Percentiles rank a stretch among this genome's conserved stretches.
These are phyloP conservation scores for Tylochromis polylepis DNA, from an alignment of 2,113 vertebrate species.

Conservation along the genomic window DNA sequence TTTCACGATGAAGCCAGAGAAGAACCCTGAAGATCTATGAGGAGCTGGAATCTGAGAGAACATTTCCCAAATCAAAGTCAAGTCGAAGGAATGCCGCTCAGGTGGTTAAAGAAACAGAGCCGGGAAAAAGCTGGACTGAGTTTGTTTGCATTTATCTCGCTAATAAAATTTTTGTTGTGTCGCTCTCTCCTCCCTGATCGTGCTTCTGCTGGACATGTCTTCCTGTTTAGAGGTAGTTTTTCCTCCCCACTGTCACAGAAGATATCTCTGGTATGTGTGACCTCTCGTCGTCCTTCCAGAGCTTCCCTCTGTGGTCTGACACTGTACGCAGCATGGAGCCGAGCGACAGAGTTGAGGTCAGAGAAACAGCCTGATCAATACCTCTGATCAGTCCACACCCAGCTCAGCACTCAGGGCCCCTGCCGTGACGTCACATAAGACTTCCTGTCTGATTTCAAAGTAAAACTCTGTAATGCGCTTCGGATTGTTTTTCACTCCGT, in stretches of 20 bases:
- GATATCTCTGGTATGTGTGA: background rate
- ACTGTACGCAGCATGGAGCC: background rate
- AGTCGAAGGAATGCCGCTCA: background rate
- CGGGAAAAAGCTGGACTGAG: too few relatives aligned
- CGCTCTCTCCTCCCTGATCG: background rate
- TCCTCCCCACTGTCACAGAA: background rate
- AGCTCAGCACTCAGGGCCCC: background rate
- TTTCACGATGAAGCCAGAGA: background rate
- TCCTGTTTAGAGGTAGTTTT: background rate
- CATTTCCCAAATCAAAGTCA: background rate
- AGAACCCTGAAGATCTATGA: background rate
- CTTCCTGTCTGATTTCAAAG: background rate
- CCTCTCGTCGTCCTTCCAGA: background rate
- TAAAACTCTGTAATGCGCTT: background rate
- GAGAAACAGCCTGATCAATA: background rate
- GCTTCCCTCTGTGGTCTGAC: background rate
- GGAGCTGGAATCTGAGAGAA: background rate
- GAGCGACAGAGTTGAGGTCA: background rate
- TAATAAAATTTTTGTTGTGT: background rate
- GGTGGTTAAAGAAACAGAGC: background rate
- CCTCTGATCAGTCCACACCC: background rate
- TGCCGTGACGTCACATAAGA: background rate
- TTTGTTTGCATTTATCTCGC: background rate
- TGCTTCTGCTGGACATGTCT: background rate
- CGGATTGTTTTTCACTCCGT: background rate